Base-by-base conservation (phyloP, 2,797 vertebrate genomes). In the Cyprinella venusta region DNA sequence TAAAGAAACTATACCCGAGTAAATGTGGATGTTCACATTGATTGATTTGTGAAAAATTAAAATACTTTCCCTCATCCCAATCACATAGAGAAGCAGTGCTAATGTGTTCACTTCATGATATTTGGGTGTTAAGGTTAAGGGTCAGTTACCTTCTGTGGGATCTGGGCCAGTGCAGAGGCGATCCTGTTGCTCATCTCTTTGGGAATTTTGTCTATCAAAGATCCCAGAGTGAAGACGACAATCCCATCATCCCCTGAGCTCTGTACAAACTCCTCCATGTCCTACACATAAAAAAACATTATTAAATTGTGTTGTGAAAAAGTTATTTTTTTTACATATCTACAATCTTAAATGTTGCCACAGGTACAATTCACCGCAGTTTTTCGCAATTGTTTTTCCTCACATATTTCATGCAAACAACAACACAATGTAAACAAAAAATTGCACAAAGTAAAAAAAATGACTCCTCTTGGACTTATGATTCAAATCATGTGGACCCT, bases 181-280 rank as follows among this genome's bases (percentile, higher is more conserved):
- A 99, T 94, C 68, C 93, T 70, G 26, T 96, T 94, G 7, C 87
- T 95, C 79, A 90, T 98, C 88, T 96, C 97, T 52, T 81, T 89
- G 0, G 93, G 96, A 54, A 98, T 81, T 82, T 97, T 97, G 71
- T 91, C 88, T 80, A 99, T 88, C 87, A 97, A 88, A 0, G 96
- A 96, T 10, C 97, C 97, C 1, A 99, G 90, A 72, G 95, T 95
- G 87, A 99, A 97, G 30, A 98, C 93, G 81, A 98, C 95, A 0
- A 98, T 74, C 5, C 97, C 97, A 0, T 95, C 92, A 56, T 98
- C 93, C 45, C 95, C 96, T 61, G 97, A 97, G 67, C 95, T 97
- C 91, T 97, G 95, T 68, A 96, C 97, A 92, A 98, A 96, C 88
- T 96, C 94, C 90, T 98, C 97, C 88, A 98, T 95, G 77, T 97